phyloP scores from a whole-genome alignment of 2,797 vertebrate species.

The Microchirus variegatus region DNA sequence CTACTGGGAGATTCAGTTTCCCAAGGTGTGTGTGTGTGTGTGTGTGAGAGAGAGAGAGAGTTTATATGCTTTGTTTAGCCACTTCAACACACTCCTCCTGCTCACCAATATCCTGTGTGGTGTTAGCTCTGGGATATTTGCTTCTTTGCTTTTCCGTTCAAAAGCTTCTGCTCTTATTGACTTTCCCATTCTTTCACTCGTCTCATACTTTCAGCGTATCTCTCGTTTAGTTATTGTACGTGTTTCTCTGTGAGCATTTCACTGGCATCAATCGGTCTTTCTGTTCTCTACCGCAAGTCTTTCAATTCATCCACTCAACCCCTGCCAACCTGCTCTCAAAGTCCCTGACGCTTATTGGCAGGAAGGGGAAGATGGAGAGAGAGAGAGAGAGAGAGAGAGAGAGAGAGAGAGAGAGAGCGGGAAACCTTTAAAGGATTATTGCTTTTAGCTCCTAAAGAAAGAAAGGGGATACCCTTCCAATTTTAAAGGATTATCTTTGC shows the following conservation, averaged over 20 bases:
- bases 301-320: conserved; percentile 22
- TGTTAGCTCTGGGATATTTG: conserved; percentile 52
- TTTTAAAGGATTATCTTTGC: conserved; percentile 66
- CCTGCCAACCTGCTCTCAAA: conserved; percentile 20
- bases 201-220: background rate
- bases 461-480: conserved; percentile 48
- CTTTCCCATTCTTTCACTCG: conserved; percentile 16
- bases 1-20: conserved; percentile 81
- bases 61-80: conserved; percentile 21
- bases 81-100: conserved; percentile 48
- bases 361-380: conserved; percentile 43
- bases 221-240: background rate
- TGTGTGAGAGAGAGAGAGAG: conserved; percentile 18
- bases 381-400: conserved; percentile 31
- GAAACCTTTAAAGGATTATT: conserved; percentile 74
- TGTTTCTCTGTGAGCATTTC: background rate
- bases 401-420: conserved; percentile 31
- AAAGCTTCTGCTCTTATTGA: conserved; percentile 12
- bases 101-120: conserved; percentile 76
- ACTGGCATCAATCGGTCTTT: conserved; percentile 1
- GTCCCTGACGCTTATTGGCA: conserved; percentile 35
- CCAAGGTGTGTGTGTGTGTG: conserved; percentile 51
- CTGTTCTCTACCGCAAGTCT: conserved; percentile 14
- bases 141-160: conserved; percentile 7
- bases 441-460: conserved; percentile 55